A percentile compares a stretch with the other conserved stretches of the same genome.
These are phyloP conservation scores for Trichopoda pennipes DNA, from an alignment of 2,888 invertebrate genomes.

Conservation along the genomic window DNA sequence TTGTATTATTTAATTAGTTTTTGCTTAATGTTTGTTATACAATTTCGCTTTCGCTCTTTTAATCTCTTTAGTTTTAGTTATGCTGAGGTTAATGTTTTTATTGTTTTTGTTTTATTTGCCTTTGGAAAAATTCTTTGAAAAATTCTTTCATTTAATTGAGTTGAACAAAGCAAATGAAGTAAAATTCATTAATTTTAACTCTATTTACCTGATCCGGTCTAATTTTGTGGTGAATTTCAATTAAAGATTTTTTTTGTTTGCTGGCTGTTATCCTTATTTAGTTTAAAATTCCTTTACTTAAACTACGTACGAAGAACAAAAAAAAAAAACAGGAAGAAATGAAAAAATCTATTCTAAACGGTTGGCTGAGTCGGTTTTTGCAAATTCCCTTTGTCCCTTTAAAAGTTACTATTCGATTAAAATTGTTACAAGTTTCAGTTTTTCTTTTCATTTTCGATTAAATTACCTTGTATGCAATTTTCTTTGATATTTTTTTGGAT, in stretches of 20 bases:
- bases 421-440: constrained; percentile 36
- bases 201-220: constrained; percentile 47
- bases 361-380: neutral
- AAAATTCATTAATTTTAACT: constrained; percentile 29
- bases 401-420: constrained; percentile 47
- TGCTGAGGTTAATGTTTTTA: too few species aligned
- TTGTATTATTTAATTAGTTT: constrained; percentile 26
- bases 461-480: neutral
- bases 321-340: too few species aligned
- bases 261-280: constrained; percentile 3
- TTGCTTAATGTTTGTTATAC: constrained; percentile 5
- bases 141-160: constrained; percentile 9
- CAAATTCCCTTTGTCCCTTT: neutral
- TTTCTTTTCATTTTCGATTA: constrained; percentile 2
- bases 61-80: neutral
- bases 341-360: too few species aligned
- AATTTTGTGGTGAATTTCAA: constrained; percentile 63
- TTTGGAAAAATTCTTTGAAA: neutral
- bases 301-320: constrained; percentile 20
- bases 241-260: constrained; percentile 32
- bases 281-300: constrained; percentile 51
- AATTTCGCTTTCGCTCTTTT: neutral
- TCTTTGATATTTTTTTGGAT: neutral
- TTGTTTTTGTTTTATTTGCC: neutral
- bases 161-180: neutral